Percentiles rank a stretch among this genome's conserved stretches.
Conservation (phyloP, 53 echinoderm and acorn worm genomes). For the Antedon mediterranea region DNA sequence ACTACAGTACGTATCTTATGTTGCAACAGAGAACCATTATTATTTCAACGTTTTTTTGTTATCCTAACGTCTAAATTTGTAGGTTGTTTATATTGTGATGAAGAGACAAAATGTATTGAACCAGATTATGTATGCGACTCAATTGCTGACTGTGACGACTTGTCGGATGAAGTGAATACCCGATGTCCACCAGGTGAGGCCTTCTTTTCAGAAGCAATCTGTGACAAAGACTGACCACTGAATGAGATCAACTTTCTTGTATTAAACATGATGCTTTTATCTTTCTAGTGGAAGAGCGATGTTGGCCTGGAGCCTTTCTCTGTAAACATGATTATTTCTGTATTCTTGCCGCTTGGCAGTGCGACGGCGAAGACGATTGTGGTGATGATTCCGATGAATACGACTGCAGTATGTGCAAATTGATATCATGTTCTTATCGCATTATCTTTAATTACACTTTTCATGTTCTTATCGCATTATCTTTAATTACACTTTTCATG, state of each 20-base stretch:
- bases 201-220: neutral
- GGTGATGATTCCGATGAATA: slow-evolving; percentile 71
- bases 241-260: too few relatives aligned
- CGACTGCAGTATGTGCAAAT: slow-evolving; percentile 49
- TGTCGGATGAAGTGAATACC: slow-evolving; percentile 38
- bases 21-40: too few relatives aligned
- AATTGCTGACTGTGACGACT: slow-evolving; percentile 60
- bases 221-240: too few relatives aligned
- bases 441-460: too few relatives aligned
- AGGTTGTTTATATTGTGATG: slow-evolving; percentile 55
- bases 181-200: slow-evolving; percentile 53
- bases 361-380: slow-evolving; percentile 74
- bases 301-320: slow-evolving; percentile 56
- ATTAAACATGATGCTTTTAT: too few relatives aligned
- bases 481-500: too few relatives aligned
- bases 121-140: slow-evolving; percentile 59
- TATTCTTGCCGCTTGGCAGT: slow-evolving; percentile 43
- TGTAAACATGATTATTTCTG: slow-evolving; percentile 62
- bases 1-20: too few relatives aligned
- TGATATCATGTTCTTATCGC: too few relatives aligned
- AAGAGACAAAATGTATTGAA: slow-evolving; percentile 24
- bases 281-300: slow-evolving; percentile 44
- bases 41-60: neutral
- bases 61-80: neutral
- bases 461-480: too few relatives aligned